These are phyloP conservation scores for Phalera bucephala DNA, from an alignment of 2,888 invertebrate genomes.

Conservation along the genomic window DNA sequence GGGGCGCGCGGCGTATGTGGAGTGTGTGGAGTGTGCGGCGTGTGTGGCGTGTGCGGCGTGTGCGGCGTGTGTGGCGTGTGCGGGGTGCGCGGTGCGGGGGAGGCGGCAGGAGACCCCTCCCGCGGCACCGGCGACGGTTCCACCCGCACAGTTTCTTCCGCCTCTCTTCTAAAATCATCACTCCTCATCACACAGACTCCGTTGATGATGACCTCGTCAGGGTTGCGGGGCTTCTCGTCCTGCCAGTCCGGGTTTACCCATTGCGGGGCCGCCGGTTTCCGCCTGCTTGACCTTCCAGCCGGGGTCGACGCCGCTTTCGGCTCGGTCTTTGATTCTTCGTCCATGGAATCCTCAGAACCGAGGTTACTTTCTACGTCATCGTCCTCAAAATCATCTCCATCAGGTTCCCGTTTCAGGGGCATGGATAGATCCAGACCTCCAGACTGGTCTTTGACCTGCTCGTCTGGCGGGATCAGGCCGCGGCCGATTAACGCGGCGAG, in stretches of 20 bases:
- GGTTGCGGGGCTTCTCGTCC: slow-evolving; percentile 83
- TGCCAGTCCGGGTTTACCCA: slow-evolving; percentile 98
- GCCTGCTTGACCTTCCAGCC: slow-evolving; percentile 83
- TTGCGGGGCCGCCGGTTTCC: slow-evolving; percentile 98
- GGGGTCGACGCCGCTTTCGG: slow-evolving; percentile 80
- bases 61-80: slow-evolving; percentile 57
- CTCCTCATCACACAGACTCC: slow-evolving; percentile 96
- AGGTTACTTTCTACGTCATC: slow-evolving; percentile 90
- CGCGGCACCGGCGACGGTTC: slow-evolving; percentile 89
- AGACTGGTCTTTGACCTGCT: slow-evolving; percentile 88
- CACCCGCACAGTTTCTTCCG: slow-evolving; percentile 88
- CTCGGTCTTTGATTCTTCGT: slow-evolving; percentile 84
- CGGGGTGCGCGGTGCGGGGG: slow-evolving; percentile 45
- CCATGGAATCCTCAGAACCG: slow-evolving; percentile 86
- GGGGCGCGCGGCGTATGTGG: slow-evolving; percentile 40
- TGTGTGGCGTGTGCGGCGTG: slow-evolving; percentile 40
- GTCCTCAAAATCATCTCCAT: slow-evolving; percentile 90
- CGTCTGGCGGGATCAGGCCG: slow-evolving; percentile 84
- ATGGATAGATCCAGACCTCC: slow-evolving; percentile 94
- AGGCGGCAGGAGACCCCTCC: slow-evolving; percentile 60
- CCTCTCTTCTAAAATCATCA: slow-evolving; percentile 86
- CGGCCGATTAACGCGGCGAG: slow-evolving; percentile 90
- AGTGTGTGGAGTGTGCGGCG: slow-evolving; percentile 41
- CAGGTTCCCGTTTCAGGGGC: slow-evolving; percentile 91
- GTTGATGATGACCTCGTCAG: slow-evolving; percentile 94